Base-by-base conservation (phyloP, 2,888 invertebrate species). In the Adela reaumurella region DNA sequence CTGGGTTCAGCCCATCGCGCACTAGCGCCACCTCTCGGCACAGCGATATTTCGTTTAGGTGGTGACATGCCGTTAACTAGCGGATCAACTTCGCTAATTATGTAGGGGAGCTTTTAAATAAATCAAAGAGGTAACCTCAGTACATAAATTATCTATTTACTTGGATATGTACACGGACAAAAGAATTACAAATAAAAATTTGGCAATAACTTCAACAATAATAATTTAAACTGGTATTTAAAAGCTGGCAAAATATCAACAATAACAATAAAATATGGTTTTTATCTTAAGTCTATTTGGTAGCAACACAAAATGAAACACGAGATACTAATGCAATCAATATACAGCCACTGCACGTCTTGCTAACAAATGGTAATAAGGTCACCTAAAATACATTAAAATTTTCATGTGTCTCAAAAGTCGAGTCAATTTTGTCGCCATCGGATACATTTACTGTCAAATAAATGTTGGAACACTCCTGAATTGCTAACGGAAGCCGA, bases 121-220 rank as follows among this genome's bases (percentile, higher is more conserved):
- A 69, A 68, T 65, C 55, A 46, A 55, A 54, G 19, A 58, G 52
- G 53, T 52, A 64, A 64, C 58, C 65, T 76, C 67, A 59, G 74
- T 74, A 74, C 73, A 74, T 74, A 69, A 70, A 73, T 74, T 74
- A 74, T 74, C 8, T 24, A 35, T 35, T 76, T 65, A 72, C n/a
- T 68, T 72, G 71, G 74, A 74, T 76, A 76, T 76, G 74, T 76
- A 76, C 74, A 74, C 67, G 72, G 71, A 73, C 68, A 71, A 70
- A 70, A 68, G 61, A 60, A 69, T 65, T 66, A 70, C 68, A 74
- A 74, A 73, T 72, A 71, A 74, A 72, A 72, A 68, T 73, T 74
- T 72, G 72, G 73, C 73, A 71, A 72, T 70, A 72, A 74, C 64
- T 68, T 35, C 35, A 35, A 35, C 35, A 35, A 35, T 14, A 35